Percentiles rank a stretch among this genome's conserved stretches.
Conservation (phyloP, 2,888 invertebrate species). For the Ochlodes sylvanus region DNA sequence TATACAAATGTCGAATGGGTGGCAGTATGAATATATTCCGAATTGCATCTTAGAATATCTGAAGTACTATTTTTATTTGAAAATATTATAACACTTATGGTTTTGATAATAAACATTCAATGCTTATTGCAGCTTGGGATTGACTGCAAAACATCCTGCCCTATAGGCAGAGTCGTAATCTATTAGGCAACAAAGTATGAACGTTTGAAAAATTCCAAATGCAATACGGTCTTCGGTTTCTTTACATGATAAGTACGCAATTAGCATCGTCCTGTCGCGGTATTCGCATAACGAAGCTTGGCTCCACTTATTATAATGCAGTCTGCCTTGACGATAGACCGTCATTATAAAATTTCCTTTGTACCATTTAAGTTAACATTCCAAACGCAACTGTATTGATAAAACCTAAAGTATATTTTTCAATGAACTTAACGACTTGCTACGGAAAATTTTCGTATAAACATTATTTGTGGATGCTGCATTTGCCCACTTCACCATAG, state of each 20-base stretch:
- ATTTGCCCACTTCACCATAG: conserved; percentile 47
- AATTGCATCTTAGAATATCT: too few species aligned
- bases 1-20: too few species aligned
- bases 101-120: too few species aligned
- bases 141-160: too few species aligned
- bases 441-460: conserved; percentile 44
- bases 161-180: neutral
- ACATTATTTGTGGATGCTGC: conserved; percentile 49
- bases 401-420: conserved; percentile 37
- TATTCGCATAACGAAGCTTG: conserved; percentile 48
- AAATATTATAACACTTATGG: too few species aligned
- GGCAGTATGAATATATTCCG: too few species aligned
- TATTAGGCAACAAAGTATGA: neutral
- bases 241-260: conserved; percentile 43
- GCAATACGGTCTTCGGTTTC: conserved; percentile 16
- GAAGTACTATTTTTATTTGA: too few species aligned
- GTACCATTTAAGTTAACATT: conserved; percentile 23
- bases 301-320: conserved; percentile 46
- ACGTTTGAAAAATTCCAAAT: neutral
- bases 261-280: conserved; percentile 45
- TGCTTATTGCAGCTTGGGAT: neutral
- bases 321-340: conserved; percentile 40
- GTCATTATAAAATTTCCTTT: conserved; percentile 46
- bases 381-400: conserved; percentile 28
- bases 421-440: conserved; percentile 2